phyloP scores from a whole-genome alignment of 2,797 vertebrate species.

The Dendrocincla tyrannina region DNA sequence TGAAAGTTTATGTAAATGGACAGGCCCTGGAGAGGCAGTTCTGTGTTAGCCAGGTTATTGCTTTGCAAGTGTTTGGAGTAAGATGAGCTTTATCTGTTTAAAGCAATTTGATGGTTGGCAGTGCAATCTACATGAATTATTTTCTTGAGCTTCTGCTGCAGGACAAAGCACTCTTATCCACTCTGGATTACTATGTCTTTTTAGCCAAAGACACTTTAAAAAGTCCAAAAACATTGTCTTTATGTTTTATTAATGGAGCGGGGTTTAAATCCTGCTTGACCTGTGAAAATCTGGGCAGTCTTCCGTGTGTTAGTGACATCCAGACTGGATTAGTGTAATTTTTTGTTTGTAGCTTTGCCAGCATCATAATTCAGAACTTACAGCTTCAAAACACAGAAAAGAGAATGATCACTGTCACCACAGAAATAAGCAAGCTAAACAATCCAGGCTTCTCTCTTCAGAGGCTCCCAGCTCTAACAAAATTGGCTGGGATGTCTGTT shows the following conservation, averaged over 20 bases:
- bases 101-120: neutral
- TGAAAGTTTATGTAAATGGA: neutral
- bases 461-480: slow-evolving; percentile 31
- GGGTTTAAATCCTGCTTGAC: slow-evolving; percentile 59
- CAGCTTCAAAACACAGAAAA: neutral
- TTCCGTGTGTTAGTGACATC: slow-evolving; percentile 22
- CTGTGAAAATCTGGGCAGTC: slow-evolving; percentile 44
- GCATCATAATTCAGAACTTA: slow-evolving; percentile 49
- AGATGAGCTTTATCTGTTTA: neutral
- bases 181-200: neutral
- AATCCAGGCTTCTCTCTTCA: slow-evolving; percentile 30
- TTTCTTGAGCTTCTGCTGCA: neutral
- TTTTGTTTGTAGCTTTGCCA: slow-evolving; percentile 66
- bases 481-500: slow-evolving; percentile 58
- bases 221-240: neutral
- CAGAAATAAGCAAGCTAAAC: slow-evolving; percentile 41
- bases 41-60: neutral
- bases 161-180: neutral
- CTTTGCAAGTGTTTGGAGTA: neutral
- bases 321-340: slow-evolving; percentile 66
- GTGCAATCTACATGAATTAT: neutral
- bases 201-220: neutral
- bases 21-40: neutral
- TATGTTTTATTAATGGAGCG: neutral
- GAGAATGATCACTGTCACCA: slow-evolving; percentile 34